phyloP scores from a whole-genome alignment of 2,888 invertebrate genomes.

The Sarcophaga subvicina region DNA sequence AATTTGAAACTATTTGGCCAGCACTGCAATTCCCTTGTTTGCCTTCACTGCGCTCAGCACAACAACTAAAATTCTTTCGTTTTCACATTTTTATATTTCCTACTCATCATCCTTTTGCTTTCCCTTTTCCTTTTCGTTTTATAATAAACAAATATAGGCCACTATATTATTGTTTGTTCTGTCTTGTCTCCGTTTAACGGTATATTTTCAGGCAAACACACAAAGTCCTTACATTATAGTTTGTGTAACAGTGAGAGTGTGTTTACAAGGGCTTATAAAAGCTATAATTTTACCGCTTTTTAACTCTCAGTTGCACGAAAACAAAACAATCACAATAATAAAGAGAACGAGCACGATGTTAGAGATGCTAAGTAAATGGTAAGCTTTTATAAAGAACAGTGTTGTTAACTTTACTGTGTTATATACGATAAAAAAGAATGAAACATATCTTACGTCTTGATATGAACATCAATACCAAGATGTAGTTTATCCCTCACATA shows the following conservation, averaged over 20 bases:
- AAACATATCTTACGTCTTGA: no score
- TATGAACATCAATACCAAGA: no score
- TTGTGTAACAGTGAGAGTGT: no score
- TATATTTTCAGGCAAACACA: no score
- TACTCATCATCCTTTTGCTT: not conserved
- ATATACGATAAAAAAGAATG: no score
- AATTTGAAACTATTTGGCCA: not conserved
- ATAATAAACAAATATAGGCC: slow-evolving; percentile 51
- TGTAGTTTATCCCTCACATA: no score
- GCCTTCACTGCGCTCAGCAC: slow-evolving; percentile 46
- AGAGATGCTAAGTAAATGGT: not conserved
- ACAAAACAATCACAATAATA: no score
- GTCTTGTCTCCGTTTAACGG: not conserved
- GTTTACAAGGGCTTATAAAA: no score
- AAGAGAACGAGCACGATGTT: not conserved
- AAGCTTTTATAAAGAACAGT: not conserved
- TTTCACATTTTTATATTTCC: slow-evolving; percentile 12
- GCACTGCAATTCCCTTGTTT: slow-evolving; percentile 6
- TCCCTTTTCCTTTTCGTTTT: slow-evolving; percentile 50
- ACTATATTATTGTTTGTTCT: slow-evolving; percentile 47
- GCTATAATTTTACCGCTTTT: no score
- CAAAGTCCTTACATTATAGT: no score
- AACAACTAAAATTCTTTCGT: slow-evolving; percentile 51
- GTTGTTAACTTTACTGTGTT: no score
- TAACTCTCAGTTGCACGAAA: no score